Evolutionary conservation across 1,140 invertebrate genomes (phyloP), one percentile per base, ranked within the genome.

Genomic region (Apis florea): DNA sequence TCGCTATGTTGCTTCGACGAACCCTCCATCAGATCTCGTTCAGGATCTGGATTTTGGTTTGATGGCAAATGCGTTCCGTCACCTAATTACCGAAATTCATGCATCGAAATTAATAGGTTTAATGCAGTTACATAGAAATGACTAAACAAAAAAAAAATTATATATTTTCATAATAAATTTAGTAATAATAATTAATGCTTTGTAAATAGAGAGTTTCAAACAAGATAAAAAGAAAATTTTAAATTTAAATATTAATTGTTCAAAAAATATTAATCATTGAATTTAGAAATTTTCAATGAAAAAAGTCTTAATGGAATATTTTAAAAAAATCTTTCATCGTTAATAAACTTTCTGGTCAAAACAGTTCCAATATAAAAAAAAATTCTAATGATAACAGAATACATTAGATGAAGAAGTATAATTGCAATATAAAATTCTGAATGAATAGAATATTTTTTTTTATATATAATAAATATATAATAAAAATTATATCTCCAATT

Each of bases 21-120:
- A 64, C 90, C 91, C 67, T 94, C 93, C 92, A 94, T 93, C 59
- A 94, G 80, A 85, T 94, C 93, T 76, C 92, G 90, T 82, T 94
- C 93, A 21, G 88, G 87, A 80, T 93, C 92, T 15, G 87, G 90
- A 88, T 93, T 93, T 68, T 94, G 93, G 51, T 89, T 89, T 63
- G 92, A 90, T 79, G 92, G 85, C 82, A 94, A 87, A 83, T 93
- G 93, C 64, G 90, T 87, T 53, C 91, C 92, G 73, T 94, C 93
- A 54, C 90, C 93, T 94, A 19, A 24, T 70, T 40, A 40, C 31
- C 12, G n/a, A 79, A 47, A 61, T 73, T 59, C 68, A 76, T 84
- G 31, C 6, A 11, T 11, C 26, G 51, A 40, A 40, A 40, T 40
- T 40, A 26, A 61, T 61, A 61, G 15, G 24, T 59, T n/a, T 13